Conservation (phyloP, 2,888 invertebrate species). For the Microdon myrmicae region DNA sequence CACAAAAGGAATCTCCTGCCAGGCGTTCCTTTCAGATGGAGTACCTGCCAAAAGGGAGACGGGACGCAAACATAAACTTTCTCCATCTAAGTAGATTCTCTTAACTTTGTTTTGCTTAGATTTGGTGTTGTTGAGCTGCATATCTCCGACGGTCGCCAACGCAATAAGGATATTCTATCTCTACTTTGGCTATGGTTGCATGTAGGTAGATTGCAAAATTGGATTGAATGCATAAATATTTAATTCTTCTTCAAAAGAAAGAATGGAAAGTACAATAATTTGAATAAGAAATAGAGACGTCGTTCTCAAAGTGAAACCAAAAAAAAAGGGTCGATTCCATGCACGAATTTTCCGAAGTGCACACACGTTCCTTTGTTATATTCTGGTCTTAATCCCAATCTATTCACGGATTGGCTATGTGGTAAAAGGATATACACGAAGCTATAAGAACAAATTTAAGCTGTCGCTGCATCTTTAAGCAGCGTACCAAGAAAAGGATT, state of each 20-base stretch:
- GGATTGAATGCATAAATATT: conserved; percentile 67
- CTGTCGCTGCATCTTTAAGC: conserved; percentile 24
- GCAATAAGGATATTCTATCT: conserved; percentile 5
- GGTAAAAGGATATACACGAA: no score
- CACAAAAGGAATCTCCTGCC: conserved; percentile 2
- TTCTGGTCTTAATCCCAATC: no score
- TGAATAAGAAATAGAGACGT: conserved; percentile 42
- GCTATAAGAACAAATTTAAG: conserved; percentile 21
- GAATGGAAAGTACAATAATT: conserved; percentile 16
- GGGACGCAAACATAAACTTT: conserved; percentile 12
- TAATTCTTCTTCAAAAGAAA: conserved; percentile 59
- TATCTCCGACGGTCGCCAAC: neutral
- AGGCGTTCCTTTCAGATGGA: no score
- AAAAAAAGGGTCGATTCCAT: conserved; percentile 23
- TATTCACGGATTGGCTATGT: no score
- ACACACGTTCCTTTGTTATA: conserved; percentile 31
- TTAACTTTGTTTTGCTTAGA: conserved; percentile 17
- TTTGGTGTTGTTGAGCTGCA: conserved; percentile 8
- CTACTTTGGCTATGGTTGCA: neutral
- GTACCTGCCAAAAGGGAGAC: neutral
- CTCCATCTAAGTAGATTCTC: conserved; percentile 24
- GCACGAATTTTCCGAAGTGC: conserved; percentile 23
- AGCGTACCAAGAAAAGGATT: neutral
- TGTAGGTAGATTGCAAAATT: conserved; percentile 54
- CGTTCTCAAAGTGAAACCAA: no score